phyloP scores from a whole-genome alignment of 92 coral and sea anemone species.

The Phenganax marumi region DNA sequence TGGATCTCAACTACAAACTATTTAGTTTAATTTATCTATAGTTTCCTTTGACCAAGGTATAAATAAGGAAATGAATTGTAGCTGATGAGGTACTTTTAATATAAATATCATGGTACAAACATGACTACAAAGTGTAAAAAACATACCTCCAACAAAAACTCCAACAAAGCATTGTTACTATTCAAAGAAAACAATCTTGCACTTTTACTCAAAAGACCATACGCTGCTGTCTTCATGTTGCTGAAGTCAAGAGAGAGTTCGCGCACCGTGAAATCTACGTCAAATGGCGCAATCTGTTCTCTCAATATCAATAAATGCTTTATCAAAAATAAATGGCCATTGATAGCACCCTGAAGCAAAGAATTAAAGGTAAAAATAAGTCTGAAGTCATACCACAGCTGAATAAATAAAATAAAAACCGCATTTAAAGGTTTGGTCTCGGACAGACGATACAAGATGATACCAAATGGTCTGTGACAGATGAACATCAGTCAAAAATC shows the following conservation, averaged over 20 bases:
- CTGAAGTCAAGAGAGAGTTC: constrained; percentile 98
- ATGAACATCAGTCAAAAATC: no score
- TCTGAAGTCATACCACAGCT: neutral
- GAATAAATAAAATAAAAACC: neutral
- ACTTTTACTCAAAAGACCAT: constrained; percentile 94
- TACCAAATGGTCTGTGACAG: no score
- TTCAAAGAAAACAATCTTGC: constrained; percentile 84
- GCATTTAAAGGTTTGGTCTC: neutral
- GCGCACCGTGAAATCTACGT: constrained; percentile 94
- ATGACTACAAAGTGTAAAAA: no score
- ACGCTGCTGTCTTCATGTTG: constrained; percentile 90
- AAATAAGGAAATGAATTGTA: no score
- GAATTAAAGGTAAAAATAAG: neutral
- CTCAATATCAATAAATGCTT: constrained; percentile 91
- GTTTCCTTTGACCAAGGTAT: no score
- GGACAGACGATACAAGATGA: no score
- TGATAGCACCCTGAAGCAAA: constrained; percentile 78
- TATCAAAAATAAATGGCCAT: constrained; percentile 87
- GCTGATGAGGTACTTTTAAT: no score
- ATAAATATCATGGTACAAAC: no score
- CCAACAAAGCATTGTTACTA: constrained; percentile 84
- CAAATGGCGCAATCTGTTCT: constrained; percentile 99
- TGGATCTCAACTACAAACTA: no score
- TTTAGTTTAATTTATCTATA: no score
- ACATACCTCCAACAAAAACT: constrained; percentile 85